phyloP scores from a whole-genome alignment of 2,113 vertebrate genomes.

The Abramis brama region DNA sequence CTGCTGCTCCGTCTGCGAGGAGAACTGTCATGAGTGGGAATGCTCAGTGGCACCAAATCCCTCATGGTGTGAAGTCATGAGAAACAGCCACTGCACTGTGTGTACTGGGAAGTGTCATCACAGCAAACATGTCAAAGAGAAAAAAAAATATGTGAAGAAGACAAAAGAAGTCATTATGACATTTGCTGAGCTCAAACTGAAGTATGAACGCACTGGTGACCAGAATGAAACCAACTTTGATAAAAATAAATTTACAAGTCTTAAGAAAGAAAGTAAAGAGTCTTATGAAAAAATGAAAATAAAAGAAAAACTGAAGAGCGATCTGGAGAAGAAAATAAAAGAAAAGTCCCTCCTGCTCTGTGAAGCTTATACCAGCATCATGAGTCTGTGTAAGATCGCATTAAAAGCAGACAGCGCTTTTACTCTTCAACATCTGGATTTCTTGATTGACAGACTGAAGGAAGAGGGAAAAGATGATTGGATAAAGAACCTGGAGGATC shows the following conservation, averaged over 20 bases:
- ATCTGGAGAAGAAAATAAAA: background rate
- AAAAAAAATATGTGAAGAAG: no score
- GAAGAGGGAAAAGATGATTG: background rate
- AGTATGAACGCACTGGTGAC: background rate
- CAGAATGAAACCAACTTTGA: background rate
- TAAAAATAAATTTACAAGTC: accelerated
- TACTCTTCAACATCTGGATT: constrained; percentile 36
- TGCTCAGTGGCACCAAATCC: no score
- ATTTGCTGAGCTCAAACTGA: background rate
- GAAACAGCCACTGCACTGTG: no score
- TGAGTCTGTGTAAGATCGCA: constrained; percentile 36
- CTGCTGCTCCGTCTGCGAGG: no score
- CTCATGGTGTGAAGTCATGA: no score
- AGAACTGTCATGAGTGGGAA: no score
- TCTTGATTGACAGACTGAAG: constrained; percentile 41
- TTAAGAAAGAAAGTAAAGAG: background rate
- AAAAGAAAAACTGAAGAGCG: background rate
- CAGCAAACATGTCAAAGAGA: no score
- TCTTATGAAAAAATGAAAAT: background rate
- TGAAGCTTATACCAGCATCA: constrained; percentile 34
- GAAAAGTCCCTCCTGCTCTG: background rate
- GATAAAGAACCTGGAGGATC: background rate
- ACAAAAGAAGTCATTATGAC: background rate
- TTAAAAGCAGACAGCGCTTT: constrained; percentile 37
- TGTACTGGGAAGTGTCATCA: no score